Conservation (phyloP, 2,797 vertebrate genomes). For the Merluccius polli region DNA sequence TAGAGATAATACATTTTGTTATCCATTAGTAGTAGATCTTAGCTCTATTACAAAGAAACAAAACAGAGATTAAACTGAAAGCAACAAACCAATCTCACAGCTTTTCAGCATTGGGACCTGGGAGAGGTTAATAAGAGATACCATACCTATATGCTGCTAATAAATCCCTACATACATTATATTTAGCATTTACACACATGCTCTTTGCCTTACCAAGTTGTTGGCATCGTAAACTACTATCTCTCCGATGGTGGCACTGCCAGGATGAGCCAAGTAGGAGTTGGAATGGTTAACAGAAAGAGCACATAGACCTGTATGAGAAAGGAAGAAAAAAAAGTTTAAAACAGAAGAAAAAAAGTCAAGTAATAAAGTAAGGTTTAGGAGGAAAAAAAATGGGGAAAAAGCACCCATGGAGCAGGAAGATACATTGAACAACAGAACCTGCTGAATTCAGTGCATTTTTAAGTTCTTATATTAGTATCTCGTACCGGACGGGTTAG, state of each 20-base stretch:
- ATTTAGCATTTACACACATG: background rate
- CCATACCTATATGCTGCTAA: background rate
- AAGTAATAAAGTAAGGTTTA: background rate
- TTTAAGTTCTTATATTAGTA: background rate
- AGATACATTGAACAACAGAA: background rate
- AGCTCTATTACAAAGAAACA: no score
- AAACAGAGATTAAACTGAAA: no score
- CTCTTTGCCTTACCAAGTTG: conserved; percentile 77
- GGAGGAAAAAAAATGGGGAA: background rate
- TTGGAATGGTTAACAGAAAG: conserved; percentile 93
- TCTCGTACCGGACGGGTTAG: conserved; percentile 81
- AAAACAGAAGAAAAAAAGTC: background rate
- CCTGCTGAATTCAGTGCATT: background rate
- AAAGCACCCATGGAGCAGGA: no score
- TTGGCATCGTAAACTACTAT: conserved; percentile 88
- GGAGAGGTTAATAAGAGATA: background rate
- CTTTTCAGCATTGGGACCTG: no score
- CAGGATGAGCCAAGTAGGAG: conserved; percentile 91
- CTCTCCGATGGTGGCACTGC: conserved; percentile 84
- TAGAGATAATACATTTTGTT: background rate
- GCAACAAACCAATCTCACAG: no score
- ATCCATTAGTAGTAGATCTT: background rate
- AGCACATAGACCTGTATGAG: conserved; percentile 82
- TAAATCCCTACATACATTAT: background rate
- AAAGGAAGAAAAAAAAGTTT: background rate